Base-by-base conservation (phyloP, 1,140 invertebrate genomes). In the Planococcus citri region DNA sequence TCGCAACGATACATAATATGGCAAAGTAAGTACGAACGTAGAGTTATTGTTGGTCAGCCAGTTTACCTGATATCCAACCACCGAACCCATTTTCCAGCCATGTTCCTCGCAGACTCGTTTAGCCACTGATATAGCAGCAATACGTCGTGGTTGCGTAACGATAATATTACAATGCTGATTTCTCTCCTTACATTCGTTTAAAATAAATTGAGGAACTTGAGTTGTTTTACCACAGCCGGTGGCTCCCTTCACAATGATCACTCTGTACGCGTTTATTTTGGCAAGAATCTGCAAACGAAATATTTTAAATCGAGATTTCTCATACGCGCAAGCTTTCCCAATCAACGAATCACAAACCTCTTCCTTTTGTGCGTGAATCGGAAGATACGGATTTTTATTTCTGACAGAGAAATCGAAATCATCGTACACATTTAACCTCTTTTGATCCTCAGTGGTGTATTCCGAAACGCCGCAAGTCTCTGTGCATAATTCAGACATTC, bases 191-290 rank as follows among this genome's bases (percentile, higher is more conserved):
- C 84, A 85, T 70, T 86, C 79, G 77, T 96, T 88, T 25, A 96
- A 77, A 72, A 97, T 89, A 80, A 89, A 92, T 76, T 95, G 92
- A 0, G 91, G 91, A 1, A 93, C 85, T 82, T 92, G 90, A 0
- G 91, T 94, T 1, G 90, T 90, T 78, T 88, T 86, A 10, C 85
- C 85, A 77, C 83, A 84, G 3, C 94, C 94, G 2, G 94, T 96
- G 70, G 87, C 87, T 24, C 95, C 95, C 78, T 94, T 88, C 71
- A 98, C 88, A 14, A 98, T 85, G 1, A 90, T 79, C 2, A 90
- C 83, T 74, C 85, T 80, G 78, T 90, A 84, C 1, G 82, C 80
- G 33, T 83, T 76, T 17, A 94, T 82, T 61, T 83, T 85, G 8
- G 81, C 74, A 0, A 91, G 71, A 69, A 89, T 85, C 77, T 85